Evolutionary conservation across 2,113 vertebrate species (phyloP), one percentile per base, ranked within the genome.

Genomic region (Muscicapa adusta): DNA sequence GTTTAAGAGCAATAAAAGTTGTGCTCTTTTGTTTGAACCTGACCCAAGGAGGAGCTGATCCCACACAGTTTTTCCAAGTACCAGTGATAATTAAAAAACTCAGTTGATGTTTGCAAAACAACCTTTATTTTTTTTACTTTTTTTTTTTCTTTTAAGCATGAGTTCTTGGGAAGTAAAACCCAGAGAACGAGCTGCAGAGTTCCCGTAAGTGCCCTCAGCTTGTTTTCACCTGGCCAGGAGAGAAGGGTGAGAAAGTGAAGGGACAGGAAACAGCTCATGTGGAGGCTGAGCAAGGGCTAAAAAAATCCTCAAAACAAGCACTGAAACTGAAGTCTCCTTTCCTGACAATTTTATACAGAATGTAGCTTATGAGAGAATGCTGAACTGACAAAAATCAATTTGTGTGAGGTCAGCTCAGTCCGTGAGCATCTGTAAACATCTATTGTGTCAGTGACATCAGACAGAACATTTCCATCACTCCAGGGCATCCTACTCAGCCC

Each of bases 331-430:
- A 63, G 18, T 50, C 18, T 77, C 14, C 8, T 78, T 23, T 34
- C 8, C 13, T 47, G 72, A 25, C 26, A 23, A 0, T 29, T 23
- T 61, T 3, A 7, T 20, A 17, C 53, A 38, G 38, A 10, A 18
- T 17, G 36, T 56, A 78, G 81, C 77, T 84, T 71, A 63, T 47
- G 61, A 85, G 48, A 45, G 73, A 24, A 18, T 40, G 56, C 48
- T 58, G 16, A 54, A 5, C 2, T 33, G 51, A n/a, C n/a, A 42
- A 25, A 24, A 67, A 8, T 0, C 11, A 20, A 6, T 0, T 18
- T 40, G 7, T 9, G 42, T 8, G 18, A 16, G 23, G n/a, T 76
- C 34, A 20, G 4, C 31, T 31, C 54, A 62, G 65, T 17, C 31
- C 26, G 2, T 74, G 73, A 61, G 57, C 87, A 47, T 38, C 73